phyloP scores from a whole-genome alignment of 2,797 vertebrate species.

The Borostomias antarcticus region DNA sequence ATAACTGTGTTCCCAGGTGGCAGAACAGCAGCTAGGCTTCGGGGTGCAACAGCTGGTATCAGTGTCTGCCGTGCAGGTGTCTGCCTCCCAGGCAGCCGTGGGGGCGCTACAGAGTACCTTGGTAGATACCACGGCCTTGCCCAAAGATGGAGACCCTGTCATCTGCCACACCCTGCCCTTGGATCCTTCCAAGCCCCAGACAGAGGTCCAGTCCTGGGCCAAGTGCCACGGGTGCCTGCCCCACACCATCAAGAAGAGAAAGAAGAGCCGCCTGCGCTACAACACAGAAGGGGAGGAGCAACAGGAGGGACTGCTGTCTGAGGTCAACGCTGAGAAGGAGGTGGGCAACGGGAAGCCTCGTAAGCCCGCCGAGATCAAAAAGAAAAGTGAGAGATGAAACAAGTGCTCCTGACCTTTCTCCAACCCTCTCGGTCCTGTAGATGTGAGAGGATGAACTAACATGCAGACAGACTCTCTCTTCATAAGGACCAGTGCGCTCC shows the following conservation, averaged over 20 bases:
- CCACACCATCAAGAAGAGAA: conserved; percentile 51
- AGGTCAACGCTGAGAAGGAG: conserved; percentile 97
- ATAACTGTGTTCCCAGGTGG: conserved; percentile 71
- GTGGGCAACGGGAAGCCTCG: conserved; percentile 98
- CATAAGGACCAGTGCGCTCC: no score
- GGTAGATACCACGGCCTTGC: conserved; percentile 85
- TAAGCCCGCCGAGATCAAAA: conserved; percentile 98
- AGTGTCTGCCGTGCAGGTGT: conserved; percentile 84
- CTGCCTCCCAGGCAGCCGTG: conserved; percentile 84
- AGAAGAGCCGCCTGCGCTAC: conserved; percentile 95
- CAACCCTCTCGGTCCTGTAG: no score
- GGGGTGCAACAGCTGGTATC: conserved; percentile 95
- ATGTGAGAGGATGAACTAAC: no score
- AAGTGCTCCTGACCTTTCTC: no score
- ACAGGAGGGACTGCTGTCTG: conserved; percentile 93
- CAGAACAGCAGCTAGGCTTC: conserved; percentile 91
- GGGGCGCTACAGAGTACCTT: conserved; percentile 92
- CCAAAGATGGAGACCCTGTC: conserved; percentile 92
- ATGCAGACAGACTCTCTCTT: no score
- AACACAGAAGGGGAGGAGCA: conserved; percentile 94
- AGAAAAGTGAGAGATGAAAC: conserved; percentile 98
- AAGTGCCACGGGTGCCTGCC: conserved; percentile 98
- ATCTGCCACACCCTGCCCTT: conserved; percentile 97
- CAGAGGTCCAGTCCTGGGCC: conserved; percentile 88
- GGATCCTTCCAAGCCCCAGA: conserved; percentile 76